Evolutionary conservation across 1,140 invertebrate genomes (phyloP).

Genomic region (Drosophila insularis): DNA sequence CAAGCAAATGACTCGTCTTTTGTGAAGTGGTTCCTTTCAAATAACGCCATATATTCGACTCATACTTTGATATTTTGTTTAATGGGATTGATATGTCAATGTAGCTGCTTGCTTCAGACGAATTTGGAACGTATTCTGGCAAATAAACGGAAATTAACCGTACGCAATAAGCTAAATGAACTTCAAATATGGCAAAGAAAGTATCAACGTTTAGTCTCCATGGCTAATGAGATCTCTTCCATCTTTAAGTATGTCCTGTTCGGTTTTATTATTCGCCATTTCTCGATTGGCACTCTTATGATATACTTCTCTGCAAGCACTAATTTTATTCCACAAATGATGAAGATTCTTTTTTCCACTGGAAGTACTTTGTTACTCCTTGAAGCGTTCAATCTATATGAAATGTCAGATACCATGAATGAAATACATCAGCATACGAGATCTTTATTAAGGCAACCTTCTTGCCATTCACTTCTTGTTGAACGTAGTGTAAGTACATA

Average conservation of each 20-base stretch:
- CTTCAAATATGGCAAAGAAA: neutral
- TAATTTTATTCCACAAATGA: neutral
- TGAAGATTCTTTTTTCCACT: neutral
- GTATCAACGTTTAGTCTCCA: neutral
- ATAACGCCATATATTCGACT: neutral
- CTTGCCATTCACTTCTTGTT: neutral
- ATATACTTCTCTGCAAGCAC: neutral
- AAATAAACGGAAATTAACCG: neutral
- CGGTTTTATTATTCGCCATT: neutral
- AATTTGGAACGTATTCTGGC: neutral
- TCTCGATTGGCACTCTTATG: neutral
- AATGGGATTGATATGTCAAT: neutral
- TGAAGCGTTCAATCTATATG: neutral
- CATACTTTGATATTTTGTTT: neutral
- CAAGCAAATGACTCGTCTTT: neutral
- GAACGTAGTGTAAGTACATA: slow-evolving; percentile 42
- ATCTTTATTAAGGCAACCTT: neutral
- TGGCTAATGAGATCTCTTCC: neutral
- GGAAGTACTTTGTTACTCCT: slow-evolving; percentile 7
- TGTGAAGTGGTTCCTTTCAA: neutral
- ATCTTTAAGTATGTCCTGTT: neutral
- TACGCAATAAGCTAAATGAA: neutral
- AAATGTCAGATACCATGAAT: neutral
- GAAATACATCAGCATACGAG: neutral
- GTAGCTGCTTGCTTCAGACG: neutral